Evolutionary conservation across 2,888 invertebrate genomes (phyloP).

Genomic region (Scotopteryx bipunctaria): DNA sequence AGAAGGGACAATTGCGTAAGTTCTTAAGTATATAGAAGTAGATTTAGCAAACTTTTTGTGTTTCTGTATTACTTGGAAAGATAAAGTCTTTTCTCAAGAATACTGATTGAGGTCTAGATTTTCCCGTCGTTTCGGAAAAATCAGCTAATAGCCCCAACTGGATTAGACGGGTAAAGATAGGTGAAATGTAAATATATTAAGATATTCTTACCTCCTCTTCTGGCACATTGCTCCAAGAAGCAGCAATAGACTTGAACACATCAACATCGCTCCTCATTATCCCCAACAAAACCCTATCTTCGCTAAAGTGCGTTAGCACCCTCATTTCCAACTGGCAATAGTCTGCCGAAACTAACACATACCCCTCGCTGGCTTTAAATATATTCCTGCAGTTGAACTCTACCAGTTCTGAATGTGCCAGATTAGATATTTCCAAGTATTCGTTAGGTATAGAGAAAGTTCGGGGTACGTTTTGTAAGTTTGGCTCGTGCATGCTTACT

Average conservation of each 20-base stretch:
- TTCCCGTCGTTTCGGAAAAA: too few relatives aligned
- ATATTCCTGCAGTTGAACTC: constrained; percentile 87
- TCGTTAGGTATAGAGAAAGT: constrained; percentile 86
- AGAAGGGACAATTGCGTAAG: constrained; percentile 25
- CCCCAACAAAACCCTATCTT: constrained; percentile 87
- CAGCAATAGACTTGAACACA: constrained; percentile 93
- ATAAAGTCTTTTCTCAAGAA: not conserved
- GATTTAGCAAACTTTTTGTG: not conserved
- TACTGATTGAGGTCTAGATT: not conserved
- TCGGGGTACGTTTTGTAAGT: constrained; percentile 95
- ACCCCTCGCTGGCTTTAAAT: constrained; percentile 85
- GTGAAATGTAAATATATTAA: too few relatives aligned
- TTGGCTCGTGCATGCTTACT: constrained; percentile 96
- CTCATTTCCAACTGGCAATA: constrained; percentile 98
- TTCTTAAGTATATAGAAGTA: constrained; percentile 15
- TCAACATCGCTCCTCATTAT: constrained; percentile 88
- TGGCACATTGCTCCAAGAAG: constrained; percentile 89
- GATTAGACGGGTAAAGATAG: too few relatives aligned
- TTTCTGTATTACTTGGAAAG: not conserved
- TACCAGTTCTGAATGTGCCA: constrained; percentile 49
- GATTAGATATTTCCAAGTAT: constrained; percentile 19
- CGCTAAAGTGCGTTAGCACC: constrained; percentile 94
- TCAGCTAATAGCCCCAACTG: too few relatives aligned
- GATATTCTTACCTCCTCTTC: constrained; percentile 84
- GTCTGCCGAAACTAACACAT: constrained; percentile 93